Evolutionary conservation across 1,140 invertebrate species (phyloP).

Genomic region (Idris sp.): DNA sequence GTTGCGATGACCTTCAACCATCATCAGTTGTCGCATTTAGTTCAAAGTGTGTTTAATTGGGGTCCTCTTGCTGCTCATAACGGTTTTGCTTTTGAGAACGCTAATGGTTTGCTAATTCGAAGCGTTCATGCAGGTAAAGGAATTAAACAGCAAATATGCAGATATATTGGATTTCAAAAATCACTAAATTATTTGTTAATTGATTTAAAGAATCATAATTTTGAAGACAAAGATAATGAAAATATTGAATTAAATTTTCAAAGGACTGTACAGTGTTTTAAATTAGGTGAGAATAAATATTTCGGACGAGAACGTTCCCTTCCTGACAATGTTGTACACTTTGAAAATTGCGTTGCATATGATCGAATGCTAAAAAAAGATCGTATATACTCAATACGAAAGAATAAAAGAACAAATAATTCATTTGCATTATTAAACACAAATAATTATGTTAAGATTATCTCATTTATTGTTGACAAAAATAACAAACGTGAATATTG

Average conservation of each 20-base stretch:
- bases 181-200: background rate
- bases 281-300: too few relatives aligned
- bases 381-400: too few relatives aligned
- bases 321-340: background rate
- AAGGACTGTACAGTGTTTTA: background rate
- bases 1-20: too few relatives aligned
- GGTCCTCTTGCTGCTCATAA: too few relatives aligned
- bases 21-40: slow-evolving; percentile 18
- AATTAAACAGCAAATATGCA: slow-evolving; percentile 25
- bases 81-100: too few relatives aligned
- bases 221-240: background rate
- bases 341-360: background rate
- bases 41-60: too few relatives aligned
- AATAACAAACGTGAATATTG: background rate
- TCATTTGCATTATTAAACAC: slow-evolving; percentile 1
- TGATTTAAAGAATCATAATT: background rate
- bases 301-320: background rate
- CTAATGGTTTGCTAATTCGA: too few relatives aligned
- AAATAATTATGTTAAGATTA: background rate
- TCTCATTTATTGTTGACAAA: background rate
- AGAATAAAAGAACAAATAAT: background rate
- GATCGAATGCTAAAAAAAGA: too few relatives aligned
- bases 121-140: too few relatives aligned
- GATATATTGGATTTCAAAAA: slow-evolving; percentile 15
- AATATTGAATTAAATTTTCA: background rate